Evolutionary conservation across 2,888 invertebrate species (phyloP).

Genomic region (Drosophila affinis): DNA sequence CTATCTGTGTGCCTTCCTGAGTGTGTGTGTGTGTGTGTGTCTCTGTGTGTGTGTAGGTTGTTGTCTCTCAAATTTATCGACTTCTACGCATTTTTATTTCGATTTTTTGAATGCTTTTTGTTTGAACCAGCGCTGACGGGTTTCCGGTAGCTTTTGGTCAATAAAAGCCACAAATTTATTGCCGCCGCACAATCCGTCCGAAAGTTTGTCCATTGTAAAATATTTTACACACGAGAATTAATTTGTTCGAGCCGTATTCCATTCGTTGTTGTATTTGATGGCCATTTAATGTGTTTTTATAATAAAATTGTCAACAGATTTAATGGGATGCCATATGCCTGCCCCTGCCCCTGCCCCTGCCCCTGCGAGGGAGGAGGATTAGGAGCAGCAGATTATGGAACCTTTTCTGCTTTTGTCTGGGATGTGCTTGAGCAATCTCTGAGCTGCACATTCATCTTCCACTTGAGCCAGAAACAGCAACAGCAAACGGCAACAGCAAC

Average conservation of each 20-base stretch:
- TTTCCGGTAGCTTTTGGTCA: conserved; percentile 71
- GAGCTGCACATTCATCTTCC: conserved; percentile 36
- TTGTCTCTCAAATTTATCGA: conserved; percentile 73
- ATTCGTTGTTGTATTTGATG: conserved; percentile 59
- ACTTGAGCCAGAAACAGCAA: neutral
- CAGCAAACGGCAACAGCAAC: conserved; percentile 10
- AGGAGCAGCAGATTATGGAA: conserved; percentile 15
- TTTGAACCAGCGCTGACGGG: conserved; percentile 55
- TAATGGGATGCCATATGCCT: conserved; percentile 28
- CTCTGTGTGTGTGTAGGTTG: conserved; percentile 58
- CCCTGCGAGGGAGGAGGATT: neutral
- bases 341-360: neutral
- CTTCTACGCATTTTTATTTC: conserved; percentile 65
- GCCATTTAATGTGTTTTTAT: conserved; percentile 60
- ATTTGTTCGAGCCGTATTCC: conserved; percentile 47
- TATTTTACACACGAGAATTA: conserved; percentile 65
- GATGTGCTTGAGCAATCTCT: conserved; percentile 11
- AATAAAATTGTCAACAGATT: conserved; percentile 65
- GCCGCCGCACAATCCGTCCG: conserved; percentile 31
- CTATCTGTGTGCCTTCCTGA: too few relatives aligned
- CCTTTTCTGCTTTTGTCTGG: neutral
- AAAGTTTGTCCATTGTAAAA: conserved; percentile 38
- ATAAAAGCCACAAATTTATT: conserved; percentile 73
- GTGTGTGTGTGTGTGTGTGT: neutral
- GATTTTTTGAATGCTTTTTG: conserved; percentile 5